Evolutionary conservation across 2,797 vertebrate genomes (phyloP).

Genomic region (Coranthus polyacanthus): DNA sequence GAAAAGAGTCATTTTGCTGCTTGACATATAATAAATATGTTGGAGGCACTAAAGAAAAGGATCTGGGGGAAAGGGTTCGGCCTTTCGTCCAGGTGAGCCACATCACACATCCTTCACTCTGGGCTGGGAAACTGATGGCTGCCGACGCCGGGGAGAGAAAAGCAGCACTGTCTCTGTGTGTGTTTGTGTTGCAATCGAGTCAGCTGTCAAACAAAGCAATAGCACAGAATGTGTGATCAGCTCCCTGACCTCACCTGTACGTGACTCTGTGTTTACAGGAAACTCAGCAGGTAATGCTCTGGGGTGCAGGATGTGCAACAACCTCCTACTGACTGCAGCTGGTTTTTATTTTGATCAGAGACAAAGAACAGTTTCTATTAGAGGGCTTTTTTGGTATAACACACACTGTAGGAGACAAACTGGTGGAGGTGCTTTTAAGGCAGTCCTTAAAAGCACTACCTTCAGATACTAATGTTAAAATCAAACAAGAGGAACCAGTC

Average conservation of each 20-base stretch:
- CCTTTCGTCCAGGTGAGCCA: slow-evolving; percentile 12
- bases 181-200: slow-evolving; percentile 4
- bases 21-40: slow-evolving; percentile 69
- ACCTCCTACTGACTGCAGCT: slow-evolving; percentile 9
- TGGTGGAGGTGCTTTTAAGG: background rate
- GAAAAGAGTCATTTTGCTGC: slow-evolving; percentile 47
- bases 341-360: slow-evolving; percentile 19
- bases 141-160: background rate
- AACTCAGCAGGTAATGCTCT: background rate
- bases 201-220: background rate
- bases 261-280: slow-evolving; percentile 16
- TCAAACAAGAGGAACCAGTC: background rate
- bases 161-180: slow-evolving; percentile 12
- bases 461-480: background rate
- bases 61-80: slow-evolving; percentile 6
- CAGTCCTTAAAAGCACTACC: background rate
- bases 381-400: background rate
- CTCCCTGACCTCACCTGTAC: slow-evolving; percentile 22
- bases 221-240: background rate
- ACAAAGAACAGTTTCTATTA: slow-evolving; percentile 4
- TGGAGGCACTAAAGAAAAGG: slow-evolving; percentile 7
- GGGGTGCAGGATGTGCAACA: slow-evolving; percentile 14
- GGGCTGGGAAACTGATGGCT: slow-evolving; percentile 20
- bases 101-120: slow-evolving; percentile 39
- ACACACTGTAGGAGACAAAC: background rate